A percentile compares a stretch with the other conserved stretches of the same genome.
These are phyloP conservation scores for Guaruba guarouba DNA, from an alignment of 2,113 vertebrate species.

Conservation along the genomic window DNA sequence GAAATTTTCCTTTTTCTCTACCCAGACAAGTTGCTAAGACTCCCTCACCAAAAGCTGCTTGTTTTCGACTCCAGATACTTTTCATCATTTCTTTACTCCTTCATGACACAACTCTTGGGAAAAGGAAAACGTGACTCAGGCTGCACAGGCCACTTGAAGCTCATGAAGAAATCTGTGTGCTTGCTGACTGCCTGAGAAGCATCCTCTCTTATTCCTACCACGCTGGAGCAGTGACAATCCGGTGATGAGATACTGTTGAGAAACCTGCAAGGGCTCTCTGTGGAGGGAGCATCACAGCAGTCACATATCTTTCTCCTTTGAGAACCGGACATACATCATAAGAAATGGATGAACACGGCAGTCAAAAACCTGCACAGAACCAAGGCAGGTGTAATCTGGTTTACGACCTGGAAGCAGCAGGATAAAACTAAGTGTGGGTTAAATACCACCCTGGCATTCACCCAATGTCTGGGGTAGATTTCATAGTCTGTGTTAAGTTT, in stretches of 20 bases:
- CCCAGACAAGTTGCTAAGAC: neutral
- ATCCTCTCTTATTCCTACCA: neutral
- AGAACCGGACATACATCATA: neutral
- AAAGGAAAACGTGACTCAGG: neutral
- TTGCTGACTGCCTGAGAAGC: neutral
- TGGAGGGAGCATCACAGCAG: neutral
- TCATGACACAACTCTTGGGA: neutral
- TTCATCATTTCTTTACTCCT: neutral
- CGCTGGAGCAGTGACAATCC: rapidly evolving
- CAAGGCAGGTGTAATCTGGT: neutral
- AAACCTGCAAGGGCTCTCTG: neutral
- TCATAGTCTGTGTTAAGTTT: neutral
- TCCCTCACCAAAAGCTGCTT: neutral
- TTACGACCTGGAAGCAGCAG: neutral
- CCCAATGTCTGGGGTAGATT: neutral
- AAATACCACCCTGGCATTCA: neutral
- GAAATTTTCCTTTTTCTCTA: neutral
- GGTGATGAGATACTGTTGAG: neutral
- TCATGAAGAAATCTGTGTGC: neutral
- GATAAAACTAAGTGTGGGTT: neutral
- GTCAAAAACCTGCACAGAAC: neutral
- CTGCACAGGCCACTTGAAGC: neutral
- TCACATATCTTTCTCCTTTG: neutral
- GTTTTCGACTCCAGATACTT: neutral
- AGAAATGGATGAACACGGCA: neutral